Evolutionary conservation across 2,888 invertebrate species (phyloP).

Genomic region (Eupelmus urozonus): DNA sequence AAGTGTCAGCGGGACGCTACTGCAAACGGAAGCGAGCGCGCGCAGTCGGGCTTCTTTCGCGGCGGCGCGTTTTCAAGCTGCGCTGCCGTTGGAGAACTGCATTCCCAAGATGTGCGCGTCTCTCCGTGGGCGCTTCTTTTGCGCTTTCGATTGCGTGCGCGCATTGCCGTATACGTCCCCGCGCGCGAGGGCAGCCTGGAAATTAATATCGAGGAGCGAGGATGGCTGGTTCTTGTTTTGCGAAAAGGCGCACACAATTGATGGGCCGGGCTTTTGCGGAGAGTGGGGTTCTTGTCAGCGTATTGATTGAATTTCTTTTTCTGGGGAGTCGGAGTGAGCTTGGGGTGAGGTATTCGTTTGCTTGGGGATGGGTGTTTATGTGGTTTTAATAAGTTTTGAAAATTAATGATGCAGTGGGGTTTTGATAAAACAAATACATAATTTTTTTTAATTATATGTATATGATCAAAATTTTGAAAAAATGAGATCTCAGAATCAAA

Average conservation of each 20-base stretch:
- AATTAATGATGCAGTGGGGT: too few species aligned
- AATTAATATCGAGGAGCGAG: background rate
- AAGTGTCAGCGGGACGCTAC: background rate
- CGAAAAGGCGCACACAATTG: background rate
- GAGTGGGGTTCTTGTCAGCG: too few species aligned
- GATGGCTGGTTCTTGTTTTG: background rate
- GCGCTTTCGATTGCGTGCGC: background rate
- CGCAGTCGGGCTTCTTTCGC: background rate
- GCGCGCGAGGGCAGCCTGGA: background rate
- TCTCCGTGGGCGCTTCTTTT: conserved; percentile 9
- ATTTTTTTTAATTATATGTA: too few species aligned
- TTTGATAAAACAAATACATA: too few species aligned
- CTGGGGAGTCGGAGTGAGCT: too few species aligned
- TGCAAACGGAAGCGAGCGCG: conserved; percentile 3
- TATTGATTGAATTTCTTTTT: too few species aligned
- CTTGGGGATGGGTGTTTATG: too few species aligned
- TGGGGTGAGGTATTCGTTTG: too few species aligned
- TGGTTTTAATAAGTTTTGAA: too few species aligned
- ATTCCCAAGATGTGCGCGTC: background rate
- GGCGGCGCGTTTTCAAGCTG: background rate
- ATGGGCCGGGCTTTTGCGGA: too few species aligned
- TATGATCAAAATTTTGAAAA: too few species aligned
- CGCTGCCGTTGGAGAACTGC: conserved; percentile 5
- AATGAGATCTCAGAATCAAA: too few species aligned
- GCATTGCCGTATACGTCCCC: background rate